phyloP scores from a whole-genome alignment of 2,113 vertebrate species.

The Apistogramma diplotaenia region DNA sequence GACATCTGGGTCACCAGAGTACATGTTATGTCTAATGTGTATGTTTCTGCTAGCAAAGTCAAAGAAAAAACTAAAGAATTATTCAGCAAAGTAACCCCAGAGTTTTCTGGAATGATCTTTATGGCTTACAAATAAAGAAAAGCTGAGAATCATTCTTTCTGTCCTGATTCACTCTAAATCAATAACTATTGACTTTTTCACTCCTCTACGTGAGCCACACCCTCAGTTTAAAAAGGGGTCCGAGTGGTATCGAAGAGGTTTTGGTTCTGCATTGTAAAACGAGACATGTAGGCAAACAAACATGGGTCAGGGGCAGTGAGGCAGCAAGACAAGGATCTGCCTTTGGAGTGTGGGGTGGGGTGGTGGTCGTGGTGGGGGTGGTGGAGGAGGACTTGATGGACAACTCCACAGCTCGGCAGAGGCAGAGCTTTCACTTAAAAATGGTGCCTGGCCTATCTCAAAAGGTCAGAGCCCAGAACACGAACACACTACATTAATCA shows the following conservation, averaged over 20 bases:
- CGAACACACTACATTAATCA: constrained; percentile 80
- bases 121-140: not conserved
- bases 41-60: not conserved
- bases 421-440: constrained; percentile 81
- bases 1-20: not conserved
- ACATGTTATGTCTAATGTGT: constrained; percentile 4
- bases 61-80: not conserved
- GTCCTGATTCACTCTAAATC: not conserved
- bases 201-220: not conserved
- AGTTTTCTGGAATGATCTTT: not conserved
- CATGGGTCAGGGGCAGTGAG: constrained; percentile 65
- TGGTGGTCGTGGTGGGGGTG: constrained; percentile 16
- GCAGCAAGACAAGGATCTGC: constrained; percentile 66
- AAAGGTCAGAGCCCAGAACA: constrained; percentile 76
- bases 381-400: constrained; percentile 72
- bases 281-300: constrained; percentile 73
- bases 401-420: constrained; percentile 72
- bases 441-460: constrained; percentile 82
- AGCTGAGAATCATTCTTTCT: not conserved
- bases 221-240: constrained; percentile 16
- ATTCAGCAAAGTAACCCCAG: not conserved
- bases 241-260: constrained; percentile 28
- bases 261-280: constrained; percentile 59
- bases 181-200: not conserved
- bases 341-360: constrained; percentile 33